Evolutionary conservation across 2,797 vertebrate genomes (phyloP).

Genomic region (Trichosurus vulpecula): DNA sequence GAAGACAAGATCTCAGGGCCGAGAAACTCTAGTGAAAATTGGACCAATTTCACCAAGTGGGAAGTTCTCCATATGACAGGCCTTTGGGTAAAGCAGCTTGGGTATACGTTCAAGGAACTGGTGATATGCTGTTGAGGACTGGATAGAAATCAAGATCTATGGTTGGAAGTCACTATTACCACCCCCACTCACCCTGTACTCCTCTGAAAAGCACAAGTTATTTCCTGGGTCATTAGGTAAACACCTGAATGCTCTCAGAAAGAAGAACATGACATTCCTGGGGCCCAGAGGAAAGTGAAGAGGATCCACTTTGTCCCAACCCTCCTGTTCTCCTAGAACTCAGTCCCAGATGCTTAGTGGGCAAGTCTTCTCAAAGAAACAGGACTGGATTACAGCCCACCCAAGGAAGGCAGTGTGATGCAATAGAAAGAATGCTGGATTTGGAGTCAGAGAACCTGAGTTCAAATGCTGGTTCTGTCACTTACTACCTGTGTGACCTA

Average conservation of each 20-base stretch:
- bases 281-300: conserved; percentile 27
- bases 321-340: background rate
- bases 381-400: background rate
- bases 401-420: background rate
- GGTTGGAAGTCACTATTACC: conserved; percentile 9
- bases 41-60: background rate
- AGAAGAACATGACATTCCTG: conserved; percentile 20
- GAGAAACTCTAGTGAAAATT: conserved; percentile 25
- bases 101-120: background rate
- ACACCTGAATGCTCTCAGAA: conserved; percentile 3
- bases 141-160: conserved; percentile 38
- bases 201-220: conserved; percentile 48
- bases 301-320: background rate
- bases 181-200: background rate
- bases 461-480: background rate
- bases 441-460: background rate
- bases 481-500: background rate
- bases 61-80: conserved; percentile 47
- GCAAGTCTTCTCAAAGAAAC: conserved; percentile 34
- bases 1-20: conserved; percentile 40
- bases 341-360: conserved; percentile 19
- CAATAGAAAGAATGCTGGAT: background rate
- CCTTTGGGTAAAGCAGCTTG: conserved; percentile 27
- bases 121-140: conserved; percentile 28
- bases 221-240: conserved; percentile 7